Percentiles rank a stretch among this genome's conserved stretches.
These are phyloP conservation scores for Anthopleura xanthogrammica DNA, from an alignment of 92 coral and sea anemone genomes.

Conservation along the genomic window DNA sequence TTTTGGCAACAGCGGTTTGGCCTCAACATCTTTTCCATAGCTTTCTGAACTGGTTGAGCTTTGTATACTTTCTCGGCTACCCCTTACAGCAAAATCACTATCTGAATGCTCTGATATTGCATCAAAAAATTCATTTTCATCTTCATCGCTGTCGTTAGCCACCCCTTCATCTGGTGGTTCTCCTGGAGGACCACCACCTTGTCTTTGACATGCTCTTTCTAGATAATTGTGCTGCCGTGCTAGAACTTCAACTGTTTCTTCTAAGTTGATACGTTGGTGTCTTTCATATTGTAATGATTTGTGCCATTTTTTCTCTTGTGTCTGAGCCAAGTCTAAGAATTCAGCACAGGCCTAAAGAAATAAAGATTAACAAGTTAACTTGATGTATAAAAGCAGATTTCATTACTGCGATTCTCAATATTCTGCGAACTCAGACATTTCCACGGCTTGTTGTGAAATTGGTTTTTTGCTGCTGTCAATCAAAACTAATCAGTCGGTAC, in stretches of 20 bases:
- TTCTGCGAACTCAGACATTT: too few species aligned
- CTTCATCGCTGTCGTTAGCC: slow-evolving; percentile 72
- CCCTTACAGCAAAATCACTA: slow-evolving; percentile 57
- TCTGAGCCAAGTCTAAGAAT: slow-evolving; percentile 92
- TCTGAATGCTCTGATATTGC: slow-evolving; percentile 95
- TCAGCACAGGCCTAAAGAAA: slow-evolving; percentile 92
- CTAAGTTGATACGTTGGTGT: slow-evolving; percentile 78
- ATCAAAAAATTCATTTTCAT: slow-evolving; percentile 93
- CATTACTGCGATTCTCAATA: too few species aligned
- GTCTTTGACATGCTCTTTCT: slow-evolving; percentile 79
- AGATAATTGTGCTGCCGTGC: slow-evolving; percentile 90
- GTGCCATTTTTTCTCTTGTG: slow-evolving; percentile 94
- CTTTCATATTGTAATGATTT: slow-evolving; percentile 81
- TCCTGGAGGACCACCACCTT: slow-evolving; percentile 53
- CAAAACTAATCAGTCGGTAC: too few species aligned
- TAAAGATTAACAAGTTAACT: neutral
- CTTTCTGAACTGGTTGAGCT: slow-evolving; percentile 71
- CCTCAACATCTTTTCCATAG: slow-evolving; percentile 30
- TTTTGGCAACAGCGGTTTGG: slow-evolving; percentile 26
- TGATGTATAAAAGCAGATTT: too few species aligned
- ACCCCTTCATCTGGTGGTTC: slow-evolving; percentile 43
- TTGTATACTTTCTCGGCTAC: slow-evolving; percentile 70
- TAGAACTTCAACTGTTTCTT: slow-evolving; percentile 93
- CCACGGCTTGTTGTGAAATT: too few species aligned
- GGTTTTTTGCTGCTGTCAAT: too few species aligned